phyloP scores from a whole-genome alignment of 2,113 vertebrate genomes.

The Malurus elegans region DNA sequence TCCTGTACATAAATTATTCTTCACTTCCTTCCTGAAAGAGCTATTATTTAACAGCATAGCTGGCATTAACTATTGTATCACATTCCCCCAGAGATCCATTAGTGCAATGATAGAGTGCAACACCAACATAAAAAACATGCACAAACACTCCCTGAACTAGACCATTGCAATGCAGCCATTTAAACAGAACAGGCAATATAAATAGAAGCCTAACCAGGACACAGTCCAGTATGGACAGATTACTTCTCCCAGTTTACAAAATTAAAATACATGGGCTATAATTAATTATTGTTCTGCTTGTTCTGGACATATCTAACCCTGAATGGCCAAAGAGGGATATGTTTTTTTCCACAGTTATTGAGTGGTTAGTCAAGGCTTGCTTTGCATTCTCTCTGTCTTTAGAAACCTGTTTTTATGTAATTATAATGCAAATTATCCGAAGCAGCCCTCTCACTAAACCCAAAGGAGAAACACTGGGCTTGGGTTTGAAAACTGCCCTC shows the following conservation, averaged over 20 bases:
- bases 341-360: neutral
- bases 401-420: neutral
- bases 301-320: neutral
- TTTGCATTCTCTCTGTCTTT: neutral
- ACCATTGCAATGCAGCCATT: neutral
- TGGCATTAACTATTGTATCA: slow-evolving; percentile 1
- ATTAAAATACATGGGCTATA: neutral
- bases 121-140: neutral
- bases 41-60: slow-evolving; percentile 42
- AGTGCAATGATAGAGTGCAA: slow-evolving; percentile 3
- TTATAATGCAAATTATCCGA: neutral
- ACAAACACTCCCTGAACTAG: neutral
- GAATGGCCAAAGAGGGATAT: neutral
- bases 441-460: neutral
- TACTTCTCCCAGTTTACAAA: neutral
- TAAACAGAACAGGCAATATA: neutral
- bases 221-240: neutral
- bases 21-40: slow-evolving; percentile 50
- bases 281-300: neutral
- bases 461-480: neutral
- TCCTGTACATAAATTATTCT: slow-evolving; percentile 53
- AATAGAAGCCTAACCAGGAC: neutral
- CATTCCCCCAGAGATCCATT: slow-evolving; percentile 19
- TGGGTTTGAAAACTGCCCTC: neutral
- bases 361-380: neutral